These are phyloP conservation scores for Carpatolechia fugitivella DNA, from an alignment of 2,888 invertebrate genomes.

Conservation along the genomic window DNA sequence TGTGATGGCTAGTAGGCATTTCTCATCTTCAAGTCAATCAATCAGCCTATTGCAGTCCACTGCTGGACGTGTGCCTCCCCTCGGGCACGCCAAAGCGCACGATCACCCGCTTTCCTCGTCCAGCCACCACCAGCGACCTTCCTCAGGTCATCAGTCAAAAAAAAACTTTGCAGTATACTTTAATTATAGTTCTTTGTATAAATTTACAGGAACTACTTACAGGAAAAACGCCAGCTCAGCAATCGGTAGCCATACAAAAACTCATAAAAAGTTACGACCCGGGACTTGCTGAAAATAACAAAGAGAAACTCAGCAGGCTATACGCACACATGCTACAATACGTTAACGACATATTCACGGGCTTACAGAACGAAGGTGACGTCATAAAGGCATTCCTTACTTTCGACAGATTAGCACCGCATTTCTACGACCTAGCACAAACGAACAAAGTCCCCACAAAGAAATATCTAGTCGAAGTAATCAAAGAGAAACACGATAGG, in stretches of 20 bases:
- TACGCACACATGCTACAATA: slow-evolving; percentile 89
- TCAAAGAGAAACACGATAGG: slow-evolving; percentile 85
- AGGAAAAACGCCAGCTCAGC: slow-evolving; percentile 81
- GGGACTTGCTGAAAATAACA: slow-evolving; percentile 87
- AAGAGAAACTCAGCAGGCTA: slow-evolving; percentile 85
- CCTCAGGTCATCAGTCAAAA: too few species aligned
- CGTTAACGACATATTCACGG: slow-evolving; percentile 82
- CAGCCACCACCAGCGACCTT: too few species aligned
- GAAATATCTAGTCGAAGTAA: slow-evolving; percentile 81
- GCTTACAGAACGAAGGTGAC: slow-evolving; percentile 50
- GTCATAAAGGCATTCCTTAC: slow-evolving; percentile 79
- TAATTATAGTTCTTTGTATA: too few species aligned
- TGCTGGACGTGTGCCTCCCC: too few species aligned
- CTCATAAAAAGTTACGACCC: slow-evolving; percentile 94
- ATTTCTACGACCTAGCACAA: slow-evolving; percentile 85
- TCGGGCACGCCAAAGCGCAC: too few species aligned
- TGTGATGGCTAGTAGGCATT: too few species aligned
- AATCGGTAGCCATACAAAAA: slow-evolving; percentile 85
- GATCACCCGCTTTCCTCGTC: too few species aligned
- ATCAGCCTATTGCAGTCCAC: too few species aligned
- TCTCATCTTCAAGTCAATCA: too few species aligned
- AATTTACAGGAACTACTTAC: slow-evolving; percentile 77
- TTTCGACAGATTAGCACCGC: slow-evolving; percentile 78
- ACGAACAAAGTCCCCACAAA: slow-evolving; percentile 84
- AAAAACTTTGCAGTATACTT: too few species aligned